Evolutionary conservation across 2,888 invertebrate species (phyloP).

Genomic region (Neoscelio sp.): DNA sequence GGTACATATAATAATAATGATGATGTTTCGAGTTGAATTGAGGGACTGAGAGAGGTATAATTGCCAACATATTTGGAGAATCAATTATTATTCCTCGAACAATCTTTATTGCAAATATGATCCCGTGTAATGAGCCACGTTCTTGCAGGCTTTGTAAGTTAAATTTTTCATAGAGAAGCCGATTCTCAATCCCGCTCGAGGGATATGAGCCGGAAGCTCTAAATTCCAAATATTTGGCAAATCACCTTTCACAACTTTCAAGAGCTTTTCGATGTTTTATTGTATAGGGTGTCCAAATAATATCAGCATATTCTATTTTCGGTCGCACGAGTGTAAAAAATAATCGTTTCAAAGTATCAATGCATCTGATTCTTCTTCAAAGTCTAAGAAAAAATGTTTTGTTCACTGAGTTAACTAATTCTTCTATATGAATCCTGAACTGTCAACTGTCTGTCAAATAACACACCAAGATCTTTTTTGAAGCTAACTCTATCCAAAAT

Average conservation of each 20-base stretch:
- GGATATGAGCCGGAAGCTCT: constrained; percentile 1
- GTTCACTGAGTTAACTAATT: not conserved
- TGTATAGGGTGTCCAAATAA: constrained; percentile 2
- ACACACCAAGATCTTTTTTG: constrained; percentile 10
- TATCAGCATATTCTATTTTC: constrained; percentile 13
- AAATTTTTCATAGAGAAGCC: no score
- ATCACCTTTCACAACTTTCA: constrained; percentile 10
- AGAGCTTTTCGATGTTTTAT: not conserved
- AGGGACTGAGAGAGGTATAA: no score
- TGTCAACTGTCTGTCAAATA: not conserved
- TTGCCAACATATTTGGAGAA: no score
- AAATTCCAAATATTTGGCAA: constrained; percentile 4
- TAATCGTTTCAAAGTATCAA: not conserved
- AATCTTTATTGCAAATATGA: no score
- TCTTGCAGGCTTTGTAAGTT: no score
- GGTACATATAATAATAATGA: no score
- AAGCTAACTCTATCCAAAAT: not conserved
- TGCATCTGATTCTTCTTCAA: not conserved
- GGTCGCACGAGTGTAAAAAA: constrained; percentile 4
- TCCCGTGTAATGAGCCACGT: no score
- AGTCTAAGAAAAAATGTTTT: not conserved
- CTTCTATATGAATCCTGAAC: not conserved
- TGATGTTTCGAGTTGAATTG: no score
- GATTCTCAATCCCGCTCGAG: no score
- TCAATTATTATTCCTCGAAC: no score